These are phyloP conservation scores for Drosophila subquinaria DNA, from an alignment of 2,888 invertebrate genomes.

Conservation along the genomic window DNA sequence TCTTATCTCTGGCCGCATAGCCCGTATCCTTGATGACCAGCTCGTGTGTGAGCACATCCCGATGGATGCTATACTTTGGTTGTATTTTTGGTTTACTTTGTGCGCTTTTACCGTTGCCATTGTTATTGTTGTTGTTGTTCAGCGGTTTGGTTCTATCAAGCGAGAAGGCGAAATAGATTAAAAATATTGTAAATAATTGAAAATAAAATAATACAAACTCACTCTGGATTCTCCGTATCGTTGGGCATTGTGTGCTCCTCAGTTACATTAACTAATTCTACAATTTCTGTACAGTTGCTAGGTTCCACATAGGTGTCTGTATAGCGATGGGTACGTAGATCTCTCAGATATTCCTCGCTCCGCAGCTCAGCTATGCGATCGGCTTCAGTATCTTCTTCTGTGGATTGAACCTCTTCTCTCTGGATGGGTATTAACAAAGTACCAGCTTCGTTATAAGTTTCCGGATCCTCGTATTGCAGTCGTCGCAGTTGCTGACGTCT, in stretches of 20 bases:
- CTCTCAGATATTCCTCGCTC: slow-evolving; percentile 50
- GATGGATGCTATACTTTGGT: slow-evolving; percentile 82
- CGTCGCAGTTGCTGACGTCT: slow-evolving; percentile 44
- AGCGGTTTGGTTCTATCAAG: slow-evolving; percentile 77
- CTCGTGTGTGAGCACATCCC: slow-evolving; percentile 83
- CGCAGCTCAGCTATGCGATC: slow-evolving; percentile 28
- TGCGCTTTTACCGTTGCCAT: slow-evolving; percentile 48
- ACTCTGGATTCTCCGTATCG: slow-evolving; percentile 76
- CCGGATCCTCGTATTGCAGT: slow-evolving; percentile 14
- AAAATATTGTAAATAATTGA: slow-evolving; percentile 8
- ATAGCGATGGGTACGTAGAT: slow-evolving; percentile 60
- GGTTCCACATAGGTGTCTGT: slow-evolving; percentile 75
- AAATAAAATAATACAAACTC: slow-evolving; percentile 39
- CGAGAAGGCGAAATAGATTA: not conserved
- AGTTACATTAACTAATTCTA: slow-evolving; percentile 23
- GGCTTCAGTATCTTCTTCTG: slow-evolving; percentile 6
- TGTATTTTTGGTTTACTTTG: slow-evolving; percentile 76
- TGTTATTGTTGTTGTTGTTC: slow-evolving; percentile 57
- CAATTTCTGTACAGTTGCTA: slow-evolving; percentile 18
- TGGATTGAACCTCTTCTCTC: slow-evolving; percentile 1
- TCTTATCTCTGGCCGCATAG: slow-evolving; percentile 84
- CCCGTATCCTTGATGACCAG: slow-evolving; percentile 83
- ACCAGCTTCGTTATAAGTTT: slow-evolving; percentile 58
- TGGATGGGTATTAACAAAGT: slow-evolving; percentile 53
- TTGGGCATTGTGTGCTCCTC: slow-evolving; percentile 67